phyloP scores from a whole-genome alignment of 1,140 invertebrate species.

The Lycorma delicatula region DNA sequence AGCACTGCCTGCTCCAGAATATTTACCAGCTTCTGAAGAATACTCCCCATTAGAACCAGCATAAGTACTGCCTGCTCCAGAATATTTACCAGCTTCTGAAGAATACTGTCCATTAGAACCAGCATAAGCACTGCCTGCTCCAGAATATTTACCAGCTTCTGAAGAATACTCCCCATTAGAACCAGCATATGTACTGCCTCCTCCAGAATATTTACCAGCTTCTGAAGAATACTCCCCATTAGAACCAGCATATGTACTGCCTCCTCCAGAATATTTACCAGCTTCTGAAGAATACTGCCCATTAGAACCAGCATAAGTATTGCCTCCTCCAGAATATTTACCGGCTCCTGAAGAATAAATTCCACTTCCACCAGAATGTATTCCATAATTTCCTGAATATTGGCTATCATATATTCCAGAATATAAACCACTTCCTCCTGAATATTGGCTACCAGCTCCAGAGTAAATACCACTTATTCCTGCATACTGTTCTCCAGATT shows the following conservation, averaged over 20 bases:
- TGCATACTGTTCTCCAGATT: constrained; percentile 17
- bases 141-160: constrained; percentile 7
- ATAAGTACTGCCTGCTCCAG: too few relatives aligned
- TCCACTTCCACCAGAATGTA: constrained; percentile 9
- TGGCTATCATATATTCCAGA: constrained; percentile 10
- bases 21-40: not conserved
- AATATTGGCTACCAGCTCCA: not conserved
- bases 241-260: constrained; percentile 19
- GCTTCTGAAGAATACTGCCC: too few relatives aligned
- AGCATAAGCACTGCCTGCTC: constrained; percentile 5
- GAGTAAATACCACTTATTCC: constrained; percentile 3
- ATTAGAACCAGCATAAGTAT: constrained; percentile 1
- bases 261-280: constrained; percentile 12
- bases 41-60: constrained; percentile 8
- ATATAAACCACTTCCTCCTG: constrained; percentile 15
- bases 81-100: constrained; percentile 9
- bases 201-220: constrained; percentile 11
- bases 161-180: not conserved
- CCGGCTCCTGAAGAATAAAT: constrained; percentile 11
- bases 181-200: not conserved
- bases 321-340: not conserved
- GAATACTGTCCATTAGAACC: constrained; percentile 15
- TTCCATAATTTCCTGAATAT: constrained; percentile 14
- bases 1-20: constrained; percentile 2
- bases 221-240: constrained; percentile 14